Evolutionary conservation across 2,888 invertebrate genomes (phyloP), one percentile per base, ranked within the genome.

Genomic region (Lepidochrysops patricia): DNA sequence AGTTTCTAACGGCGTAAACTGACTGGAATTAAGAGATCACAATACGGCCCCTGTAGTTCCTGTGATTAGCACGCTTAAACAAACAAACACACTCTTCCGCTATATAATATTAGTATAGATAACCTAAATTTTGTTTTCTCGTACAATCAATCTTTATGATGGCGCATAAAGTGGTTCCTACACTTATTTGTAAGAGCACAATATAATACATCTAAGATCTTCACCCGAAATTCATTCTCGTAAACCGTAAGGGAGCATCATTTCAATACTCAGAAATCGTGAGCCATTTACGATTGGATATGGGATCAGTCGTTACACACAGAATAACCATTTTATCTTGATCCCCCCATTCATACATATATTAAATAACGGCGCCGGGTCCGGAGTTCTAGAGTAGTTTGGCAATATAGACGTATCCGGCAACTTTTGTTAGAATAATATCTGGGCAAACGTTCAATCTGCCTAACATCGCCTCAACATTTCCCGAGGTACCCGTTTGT

Each of bases 391-490:
- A 61, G 59, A 61, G 64, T 60, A 67, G 64, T 72, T 72, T 71
- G 62, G 35, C 59, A 61, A 54, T 54, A 34, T 60, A 66, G 69
- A 67, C 67, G 67, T 67, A 72, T 70, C 70, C 70, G 66, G 68
- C 67, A 67, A 61, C 68, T 70, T 69, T 71, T 72, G 74, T 75
- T 74, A 75, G 72, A 70, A 76, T 77, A 74, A 77, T 76, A 73
- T 70, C 67, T 68, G 66, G 68, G 57, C 43, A 57, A 52, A 54
- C 61, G 57, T 56, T 61, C 61, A 59, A 62, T 62, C 49, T 56
- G 57, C 56, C 60, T 61, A 48, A 58, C 61, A 57, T 62, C 58
- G 61, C 60, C 60, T 62, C 61, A 61, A 59, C 54, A 54, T 54
- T 54, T 29, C 19, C 54, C 34, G 52, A 35, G 34, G 58, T 57